Evolutionary conservation across 2,113 vertebrate genomes (phyloP), one percentile per base, ranked within the genome.

Genomic region (Nesoenas mayeri): DNA sequence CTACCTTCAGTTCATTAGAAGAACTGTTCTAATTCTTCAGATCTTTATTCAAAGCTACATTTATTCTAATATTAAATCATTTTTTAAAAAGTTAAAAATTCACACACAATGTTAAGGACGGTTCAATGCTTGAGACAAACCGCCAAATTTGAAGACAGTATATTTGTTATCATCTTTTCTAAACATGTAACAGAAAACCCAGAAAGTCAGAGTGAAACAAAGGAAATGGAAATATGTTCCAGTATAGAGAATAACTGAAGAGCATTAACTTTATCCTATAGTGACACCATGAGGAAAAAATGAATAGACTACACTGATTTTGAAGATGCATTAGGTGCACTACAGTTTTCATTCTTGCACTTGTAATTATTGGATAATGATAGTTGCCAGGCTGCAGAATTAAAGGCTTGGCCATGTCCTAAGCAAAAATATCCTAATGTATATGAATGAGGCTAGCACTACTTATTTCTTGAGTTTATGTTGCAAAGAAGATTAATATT

Each of bases 271-370:
- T 93, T 94, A 96, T 96, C 85, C 69, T 96, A 84, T 21, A 97
- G 90, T 95, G 96, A 97, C 96, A 97, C 93, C 96, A 79, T 96
- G 95, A 96, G 96, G 95, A 72, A 95, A 91, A 34, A 93, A 92
- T 72, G 71, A 93, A 79, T 14, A 84, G 34, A 65, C 19, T 26
- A 72, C 83, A 32, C 7, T 81, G 42, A 80, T 84, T 86, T 79
- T 19, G 29, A 73, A 36, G 31, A 40, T 0, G 0, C 10, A 7
- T 74, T 67, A 61, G 57, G 65, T 5, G 29, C 61, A 91, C 32
- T 50, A 84, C 44, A 50, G 42, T 40, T 15, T 87, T 86, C 44
- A 21, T 64, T 66, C 20, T 65, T 89, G 40, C 5, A 3, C 47
- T 69, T 78, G 36, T 70, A 48, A 38, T 88, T 62, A 80, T 21